A percentile compares a stretch with the other conserved stretches of the same genome.
These are phyloP conservation scores for Pteronura brasiliensis DNA, from an alignment of 2,113 vertebrate genomes.

Conservation along the genomic window DNA sequence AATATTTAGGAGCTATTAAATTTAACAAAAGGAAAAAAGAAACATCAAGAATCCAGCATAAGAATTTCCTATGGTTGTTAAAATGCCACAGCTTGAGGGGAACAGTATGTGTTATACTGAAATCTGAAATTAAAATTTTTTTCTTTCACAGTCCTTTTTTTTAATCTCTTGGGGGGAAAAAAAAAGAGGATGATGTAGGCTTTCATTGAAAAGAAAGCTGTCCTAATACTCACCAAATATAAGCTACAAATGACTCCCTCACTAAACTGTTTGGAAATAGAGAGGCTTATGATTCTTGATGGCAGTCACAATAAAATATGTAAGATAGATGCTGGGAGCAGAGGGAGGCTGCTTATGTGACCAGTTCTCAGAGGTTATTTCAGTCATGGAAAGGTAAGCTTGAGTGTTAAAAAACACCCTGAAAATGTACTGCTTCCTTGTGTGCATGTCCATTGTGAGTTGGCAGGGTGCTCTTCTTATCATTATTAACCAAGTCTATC, in stretches of 20 bases:
- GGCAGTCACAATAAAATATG: not conserved
- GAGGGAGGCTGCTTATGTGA: not conserved
- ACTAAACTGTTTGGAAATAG: not conserved
- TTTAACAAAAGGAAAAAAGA: not conserved
- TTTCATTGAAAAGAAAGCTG: not conserved
- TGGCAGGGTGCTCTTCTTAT: not conserved
- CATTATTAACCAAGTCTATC: not conserved
- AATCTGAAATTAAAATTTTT: not conserved
- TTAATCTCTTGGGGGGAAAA: not conserved
- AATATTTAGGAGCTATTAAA: conserved; percentile 29
- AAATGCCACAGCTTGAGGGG: not conserved
- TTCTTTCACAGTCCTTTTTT: not conserved
- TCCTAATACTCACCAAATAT: not conserved
- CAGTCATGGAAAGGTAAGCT: not conserved
- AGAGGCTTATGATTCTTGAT: not conserved
- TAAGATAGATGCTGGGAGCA: not conserved
- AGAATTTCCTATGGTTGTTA: not conserved
- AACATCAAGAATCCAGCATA: not conserved
- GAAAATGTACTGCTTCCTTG: not conserved
- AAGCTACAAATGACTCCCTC: not conserved
- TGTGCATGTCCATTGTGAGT: not conserved
- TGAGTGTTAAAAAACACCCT: not conserved
- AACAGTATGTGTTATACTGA: not conserved
- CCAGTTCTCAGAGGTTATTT: not conserved
- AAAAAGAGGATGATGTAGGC: not conserved